Conservation (phyloP, 1,140 invertebrate species). For the Spodoptera frugiperda region DNA sequence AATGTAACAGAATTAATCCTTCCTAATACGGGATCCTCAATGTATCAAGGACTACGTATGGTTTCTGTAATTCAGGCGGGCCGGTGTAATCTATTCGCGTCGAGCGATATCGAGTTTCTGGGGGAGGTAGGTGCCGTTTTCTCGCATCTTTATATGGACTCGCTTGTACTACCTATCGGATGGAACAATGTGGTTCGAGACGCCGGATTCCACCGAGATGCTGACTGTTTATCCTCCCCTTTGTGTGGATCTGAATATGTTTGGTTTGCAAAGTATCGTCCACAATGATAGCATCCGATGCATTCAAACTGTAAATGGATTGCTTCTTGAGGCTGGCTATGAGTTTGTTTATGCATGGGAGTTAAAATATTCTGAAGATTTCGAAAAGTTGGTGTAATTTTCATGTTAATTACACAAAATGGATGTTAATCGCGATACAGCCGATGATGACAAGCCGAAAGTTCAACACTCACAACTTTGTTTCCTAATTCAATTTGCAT, state of each 20-base stretch:
- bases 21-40: constrained; percentile 75
- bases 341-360: not conserved
- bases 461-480: constrained; percentile 77
- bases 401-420: constrained; percentile 51
- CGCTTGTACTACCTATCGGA: constrained; percentile 18
- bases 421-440: constrained; percentile 66
- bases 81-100: constrained; percentile 77
- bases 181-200: constrained; percentile 33
- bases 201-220: constrained; percentile 24
- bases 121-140: constrained; percentile 64
- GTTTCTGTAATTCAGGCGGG: constrained; percentile 84
- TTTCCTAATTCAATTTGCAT: constrained; percentile 85
- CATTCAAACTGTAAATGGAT: constrained; percentile 34
- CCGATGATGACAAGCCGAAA: constrained; percentile 72
- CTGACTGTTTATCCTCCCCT: constrained; percentile 35
- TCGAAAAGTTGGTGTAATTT: not conserved
- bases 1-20: constrained; percentile 79
- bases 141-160: constrained; percentile 54
- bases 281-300: constrained; percentile 32
- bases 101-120: constrained; percentile 74
- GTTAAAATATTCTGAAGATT: not conserved
- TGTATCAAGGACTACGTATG: constrained; percentile 80
- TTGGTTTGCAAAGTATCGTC: constrained; percentile 37
- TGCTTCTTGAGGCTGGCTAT: constrained; percentile 5
- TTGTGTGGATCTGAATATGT: constrained; percentile 31